Conservation (phyloP, 2,797 vertebrate species). For the Scomberomorus guttatus region DNA sequence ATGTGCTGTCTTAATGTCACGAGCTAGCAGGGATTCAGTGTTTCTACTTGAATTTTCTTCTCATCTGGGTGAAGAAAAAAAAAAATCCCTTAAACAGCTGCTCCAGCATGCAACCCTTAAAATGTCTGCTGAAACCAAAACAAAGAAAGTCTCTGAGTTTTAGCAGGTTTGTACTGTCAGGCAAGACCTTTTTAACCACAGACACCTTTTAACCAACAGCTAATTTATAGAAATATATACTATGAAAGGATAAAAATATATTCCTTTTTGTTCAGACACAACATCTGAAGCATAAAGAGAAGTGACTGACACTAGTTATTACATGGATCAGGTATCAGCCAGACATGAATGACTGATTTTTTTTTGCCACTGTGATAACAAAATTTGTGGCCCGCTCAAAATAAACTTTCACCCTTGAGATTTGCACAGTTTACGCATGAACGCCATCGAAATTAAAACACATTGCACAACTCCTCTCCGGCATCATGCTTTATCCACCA, state of each 20-base stretch:
- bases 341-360: not conserved
- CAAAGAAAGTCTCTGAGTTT: constrained; percentile 34
- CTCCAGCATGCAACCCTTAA: constrained; percentile 18
- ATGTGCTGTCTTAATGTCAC: not conserved
- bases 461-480: not conserved
- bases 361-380: not conserved
- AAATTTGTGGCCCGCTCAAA: not conserved
- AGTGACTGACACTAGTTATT: not conserved
- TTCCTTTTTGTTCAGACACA: not conserved
- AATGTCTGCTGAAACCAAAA: constrained; percentile 40
- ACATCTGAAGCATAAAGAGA: not conserved
- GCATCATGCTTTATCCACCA: not conserved
- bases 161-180: constrained; percentile 2
- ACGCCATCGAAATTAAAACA: not conserved
- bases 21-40: not conserved
- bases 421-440: not conserved
- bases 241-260: not conserved
- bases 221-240: not conserved
- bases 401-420: not conserved
- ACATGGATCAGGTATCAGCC: not conserved
- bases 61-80: not conserved
- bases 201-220: not conserved
- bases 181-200: not conserved
- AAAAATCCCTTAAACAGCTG: constrained; percentile 14
- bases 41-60: constrained; percentile 6